Evolutionary conservation across 2,888 invertebrate genomes (phyloP).

Genomic region (Pseudanteris insignis): DNA sequence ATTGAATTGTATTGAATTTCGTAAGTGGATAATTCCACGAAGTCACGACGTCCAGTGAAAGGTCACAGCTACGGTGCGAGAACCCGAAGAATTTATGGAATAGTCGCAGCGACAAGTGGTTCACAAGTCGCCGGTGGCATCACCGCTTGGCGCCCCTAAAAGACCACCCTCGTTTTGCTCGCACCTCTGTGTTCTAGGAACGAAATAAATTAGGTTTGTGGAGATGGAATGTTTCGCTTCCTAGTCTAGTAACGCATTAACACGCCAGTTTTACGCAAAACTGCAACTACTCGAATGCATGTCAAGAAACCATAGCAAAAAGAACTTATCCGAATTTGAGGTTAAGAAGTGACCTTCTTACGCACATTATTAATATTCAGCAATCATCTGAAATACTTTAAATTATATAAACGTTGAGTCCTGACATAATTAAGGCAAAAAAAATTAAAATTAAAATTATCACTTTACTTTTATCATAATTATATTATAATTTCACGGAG

Average conservation of each 20-base stretch:
- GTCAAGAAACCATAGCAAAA: constrained; percentile 23
- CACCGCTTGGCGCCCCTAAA: constrained; percentile 69
- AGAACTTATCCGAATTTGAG: no score
- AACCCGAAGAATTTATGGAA: constrained; percentile 70
- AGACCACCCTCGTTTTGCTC: constrained; percentile 59
- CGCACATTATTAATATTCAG: no score
- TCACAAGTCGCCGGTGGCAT: constrained; percentile 72
- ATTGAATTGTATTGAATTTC: constrained; percentile 3
- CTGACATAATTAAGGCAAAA: no score
- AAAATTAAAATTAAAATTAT: no score
- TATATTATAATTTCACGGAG: no score
- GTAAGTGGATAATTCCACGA: constrained; percentile 4
- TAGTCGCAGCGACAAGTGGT: constrained; percentile 74
- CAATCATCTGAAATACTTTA: no score
- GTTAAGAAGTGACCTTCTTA: no score
- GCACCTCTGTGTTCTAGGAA: constrained; percentile 57
- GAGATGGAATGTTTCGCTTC: constrained; percentile 43
- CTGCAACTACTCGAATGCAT: constrained; percentile 20
- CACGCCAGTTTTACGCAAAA: constrained; percentile 21
- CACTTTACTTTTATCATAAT: no score
- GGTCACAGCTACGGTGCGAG: constrained; percentile 48
- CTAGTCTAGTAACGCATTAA: constrained; percentile 39
- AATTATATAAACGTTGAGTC: no score
- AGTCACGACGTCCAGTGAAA: constrained; percentile 50
- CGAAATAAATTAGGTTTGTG: constrained; percentile 65